Percentiles rank a stretch among this genome's conserved stretches.
Evolutionary conservation across 2,888 invertebrate species (phyloP).

Genomic region (Ornithoptera priamus): DNA sequence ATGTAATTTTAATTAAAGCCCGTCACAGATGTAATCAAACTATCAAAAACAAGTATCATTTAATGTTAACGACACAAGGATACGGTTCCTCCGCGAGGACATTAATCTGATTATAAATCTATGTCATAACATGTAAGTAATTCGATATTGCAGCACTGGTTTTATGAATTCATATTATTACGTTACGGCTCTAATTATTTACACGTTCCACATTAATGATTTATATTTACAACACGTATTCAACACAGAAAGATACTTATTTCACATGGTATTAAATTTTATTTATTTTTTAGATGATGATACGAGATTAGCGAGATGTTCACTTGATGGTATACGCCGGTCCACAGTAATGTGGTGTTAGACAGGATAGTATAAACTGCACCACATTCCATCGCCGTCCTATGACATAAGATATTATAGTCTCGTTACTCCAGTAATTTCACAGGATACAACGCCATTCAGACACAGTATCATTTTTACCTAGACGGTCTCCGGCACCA

Average conservation of each 20-base stretch:
- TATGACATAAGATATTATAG: too few relatives aligned
- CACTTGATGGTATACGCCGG: too few relatives aligned
- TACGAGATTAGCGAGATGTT: too few relatives aligned
- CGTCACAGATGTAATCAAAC: not conserved
- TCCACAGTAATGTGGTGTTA: too few relatives aligned
- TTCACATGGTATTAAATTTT: not conserved
- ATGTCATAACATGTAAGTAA: slow-evolving; percentile 35
- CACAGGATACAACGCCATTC: too few relatives aligned
- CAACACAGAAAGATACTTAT: slow-evolving; percentile 14
- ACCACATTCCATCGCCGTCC: too few relatives aligned
- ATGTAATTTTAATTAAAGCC: not conserved
- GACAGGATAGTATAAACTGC: too few relatives aligned
- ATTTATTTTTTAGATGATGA: too few relatives aligned
- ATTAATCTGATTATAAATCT: not conserved
- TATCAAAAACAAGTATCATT: not conserved
- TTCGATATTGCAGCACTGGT: slow-evolving; percentile 38
- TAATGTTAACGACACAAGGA: not conserved
- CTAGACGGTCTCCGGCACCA: too few relatives aligned
- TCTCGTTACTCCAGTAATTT: too few relatives aligned
- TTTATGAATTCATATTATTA: slow-evolving; percentile 36
- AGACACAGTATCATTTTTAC: too few relatives aligned
- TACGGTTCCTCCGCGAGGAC: not conserved
- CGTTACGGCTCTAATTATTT: slow-evolving; percentile 33
- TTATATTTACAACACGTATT: slow-evolving; percentile 19
- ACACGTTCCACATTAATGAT: slow-evolving; percentile 36